A percentile compares a stretch with the other conserved stretches of the same genome.
These are phyloP conservation scores for Nudaria mundana DNA, from an alignment of 2,888 invertebrate genomes.

Conservation along the genomic window DNA sequence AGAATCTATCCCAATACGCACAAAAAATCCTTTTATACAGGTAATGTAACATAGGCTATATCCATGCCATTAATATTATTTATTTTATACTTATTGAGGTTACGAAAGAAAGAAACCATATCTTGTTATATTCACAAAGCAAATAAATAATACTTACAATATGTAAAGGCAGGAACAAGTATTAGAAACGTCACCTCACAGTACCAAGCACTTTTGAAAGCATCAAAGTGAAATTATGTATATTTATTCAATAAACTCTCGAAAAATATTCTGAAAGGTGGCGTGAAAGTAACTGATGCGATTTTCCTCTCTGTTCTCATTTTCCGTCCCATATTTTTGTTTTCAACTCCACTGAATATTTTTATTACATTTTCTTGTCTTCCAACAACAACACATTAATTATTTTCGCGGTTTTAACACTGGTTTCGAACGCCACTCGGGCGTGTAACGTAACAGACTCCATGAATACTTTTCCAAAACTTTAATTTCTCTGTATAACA, in stretches of 20 bases:
- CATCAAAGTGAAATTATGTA: constrained; percentile 66
- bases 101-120: too few species aligned
- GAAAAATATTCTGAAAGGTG: constrained; percentile 65
- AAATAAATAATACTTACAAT: constrained; percentile 12
- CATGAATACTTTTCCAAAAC: constrained; percentile 29
- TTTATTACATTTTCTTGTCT: constrained; percentile 69
- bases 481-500: constrained; percentile 67
- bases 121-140: constrained; percentile 15
- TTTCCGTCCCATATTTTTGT: constrained; percentile 70
- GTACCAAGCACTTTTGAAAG: constrained; percentile 51
- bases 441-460: constrained; percentile 43
- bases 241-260: constrained; percentile 72
- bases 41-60: too few species aligned
- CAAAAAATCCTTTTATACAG: too few species aligned
- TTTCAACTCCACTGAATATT: constrained; percentile 71
- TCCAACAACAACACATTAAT: constrained; percentile 62
- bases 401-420: constrained; percentile 50
- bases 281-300: constrained; percentile 62
- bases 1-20: too few species aligned
- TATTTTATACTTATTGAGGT: too few species aligned
- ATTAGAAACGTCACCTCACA: constrained; percentile 26
- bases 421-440: constrained; percentile 38
- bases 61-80: too few species aligned
- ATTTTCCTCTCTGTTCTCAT: constrained; percentile 64
- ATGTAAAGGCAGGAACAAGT: constrained; percentile 15